Percentiles rank a stretch among this genome's conserved stretches.
These are phyloP conservation scores for Odontocolon sp. DNA, from an alignment of 2,888 invertebrate genomes.

Conservation along the genomic window DNA sequence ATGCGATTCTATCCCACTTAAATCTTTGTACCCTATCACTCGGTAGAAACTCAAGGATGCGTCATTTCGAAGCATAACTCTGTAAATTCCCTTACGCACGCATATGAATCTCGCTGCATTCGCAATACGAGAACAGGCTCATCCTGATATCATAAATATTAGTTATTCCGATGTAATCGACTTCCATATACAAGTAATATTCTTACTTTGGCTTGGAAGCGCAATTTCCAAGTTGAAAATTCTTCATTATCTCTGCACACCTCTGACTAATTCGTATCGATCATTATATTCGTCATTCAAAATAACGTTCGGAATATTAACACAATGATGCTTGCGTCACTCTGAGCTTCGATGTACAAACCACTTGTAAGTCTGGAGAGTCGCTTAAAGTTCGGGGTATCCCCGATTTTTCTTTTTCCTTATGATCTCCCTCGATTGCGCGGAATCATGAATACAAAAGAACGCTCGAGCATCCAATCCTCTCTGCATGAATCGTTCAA, in stretches of 20 bases:
- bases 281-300: neutral
- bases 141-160: neutral
- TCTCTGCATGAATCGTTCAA: too few species aligned
- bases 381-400: slow-evolving; percentile 5
- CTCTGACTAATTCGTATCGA: slow-evolving; percentile 1
- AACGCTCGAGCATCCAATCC: neutral
- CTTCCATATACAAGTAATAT: too few species aligned
- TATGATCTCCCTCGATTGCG: neutral
- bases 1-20: neutral
- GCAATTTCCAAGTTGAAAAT: neutral
- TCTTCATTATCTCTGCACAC: slow-evolving; percentile 11
- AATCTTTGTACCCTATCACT: slow-evolving; percentile 4
- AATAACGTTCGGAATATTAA: slow-evolving; percentile 30
- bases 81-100: slow-evolving; percentile 2
- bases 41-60: slow-evolving; percentile 12
- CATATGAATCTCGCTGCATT: neutral
- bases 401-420: slow-evolving; percentile 7
- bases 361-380: neutral
- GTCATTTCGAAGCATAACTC: slow-evolving; percentile 15
- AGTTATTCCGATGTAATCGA: too few species aligned
- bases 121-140: neutral
- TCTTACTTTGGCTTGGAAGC: too few species aligned
- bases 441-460: neutral
- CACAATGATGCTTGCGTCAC: slow-evolving; percentile 35
- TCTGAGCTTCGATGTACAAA: neutral